Conservation (phyloP, 1,140 invertebrate genomes). For the Drosophila nebulosa region DNA sequence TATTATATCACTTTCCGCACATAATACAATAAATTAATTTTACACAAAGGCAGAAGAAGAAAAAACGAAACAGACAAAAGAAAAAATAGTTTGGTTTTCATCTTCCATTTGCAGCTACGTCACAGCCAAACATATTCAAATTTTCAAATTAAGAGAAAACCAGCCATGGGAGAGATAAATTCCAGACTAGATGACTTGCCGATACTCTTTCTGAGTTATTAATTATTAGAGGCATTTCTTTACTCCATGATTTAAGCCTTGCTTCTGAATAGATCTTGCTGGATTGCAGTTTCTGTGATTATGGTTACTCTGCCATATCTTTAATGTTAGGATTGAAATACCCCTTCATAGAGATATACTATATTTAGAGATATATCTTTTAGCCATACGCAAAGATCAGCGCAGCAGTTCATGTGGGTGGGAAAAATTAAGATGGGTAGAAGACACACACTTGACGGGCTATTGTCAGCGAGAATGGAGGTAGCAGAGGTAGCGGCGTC, state of each 20-base stretch:
- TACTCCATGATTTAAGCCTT: too few species aligned
- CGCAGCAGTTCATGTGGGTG: conserved; percentile 36
- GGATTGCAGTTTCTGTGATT: too few species aligned
- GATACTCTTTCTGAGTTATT: neutral
- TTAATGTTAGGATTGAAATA: neutral
- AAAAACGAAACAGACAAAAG: neutral
- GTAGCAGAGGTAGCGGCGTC: neutral
- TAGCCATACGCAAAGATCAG: conserved; percentile 9
- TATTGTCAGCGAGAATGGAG: conserved; percentile 54
- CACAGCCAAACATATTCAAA: conserved; percentile 22
- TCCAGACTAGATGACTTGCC: neutral
- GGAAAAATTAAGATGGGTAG: conserved; percentile 23
- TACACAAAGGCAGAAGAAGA: conserved; percentile 39
- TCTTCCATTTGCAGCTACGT: conserved; percentile 35
- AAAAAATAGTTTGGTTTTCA: conserved; percentile 9
- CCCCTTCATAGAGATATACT: neutral
- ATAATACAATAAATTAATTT: conserved; percentile 71
- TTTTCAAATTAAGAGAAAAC: neutral
- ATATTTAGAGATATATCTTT: neutral
- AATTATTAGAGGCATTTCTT: too few species aligned
- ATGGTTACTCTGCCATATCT: neutral
- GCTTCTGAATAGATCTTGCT: too few species aligned
- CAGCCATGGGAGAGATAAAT: neutral
- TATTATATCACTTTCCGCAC: conserved; percentile 69
- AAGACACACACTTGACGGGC: conserved; percentile 60